Percentiles rank a stretch among this genome's conserved stretches.
phyloP scores from a whole-genome alignment of 2,888 invertebrate genomes.

The Synergus japonicus region DNA sequence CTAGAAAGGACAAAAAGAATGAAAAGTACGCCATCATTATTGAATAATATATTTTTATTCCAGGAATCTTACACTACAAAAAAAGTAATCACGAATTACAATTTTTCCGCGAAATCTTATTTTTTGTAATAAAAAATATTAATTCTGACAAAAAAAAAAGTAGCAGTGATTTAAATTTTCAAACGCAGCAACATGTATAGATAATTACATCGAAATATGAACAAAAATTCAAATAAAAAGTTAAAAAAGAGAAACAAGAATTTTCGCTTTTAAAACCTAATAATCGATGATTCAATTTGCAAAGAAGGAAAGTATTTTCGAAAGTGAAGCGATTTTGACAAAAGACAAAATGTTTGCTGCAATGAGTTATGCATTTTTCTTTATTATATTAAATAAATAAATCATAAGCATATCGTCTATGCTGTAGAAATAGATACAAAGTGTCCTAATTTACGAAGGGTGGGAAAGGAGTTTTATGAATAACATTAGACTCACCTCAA shows the following conservation, averaged over 20 bases:
- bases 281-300: neutral
- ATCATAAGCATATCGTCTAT: neutral
- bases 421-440: slow-evolving; percentile 20
- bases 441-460: neutral
- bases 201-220: neutral
- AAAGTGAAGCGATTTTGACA: neutral
- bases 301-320: neutral
- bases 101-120: neutral
- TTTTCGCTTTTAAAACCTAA: neutral
- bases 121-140: neutral
- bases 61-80: neutral
- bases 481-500: slow-evolving; percentile 10
- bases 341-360: neutral
- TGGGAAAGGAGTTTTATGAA: slow-evolving; percentile 29
- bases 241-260: neutral
- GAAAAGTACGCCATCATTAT: neutral
- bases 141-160: neutral
- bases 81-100: slow-evolving; percentile 5
- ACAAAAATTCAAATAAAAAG: neutral
- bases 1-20: no score
- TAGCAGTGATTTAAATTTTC: neutral
- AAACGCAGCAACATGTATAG: neutral
- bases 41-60: neutral
- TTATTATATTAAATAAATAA: neutral
- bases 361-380: neutral